These are phyloP conservation scores for Ptychobarbus kaznakovi DNA, from an alignment of 2,797 vertebrate species.

Conservation along the genomic window DNA sequence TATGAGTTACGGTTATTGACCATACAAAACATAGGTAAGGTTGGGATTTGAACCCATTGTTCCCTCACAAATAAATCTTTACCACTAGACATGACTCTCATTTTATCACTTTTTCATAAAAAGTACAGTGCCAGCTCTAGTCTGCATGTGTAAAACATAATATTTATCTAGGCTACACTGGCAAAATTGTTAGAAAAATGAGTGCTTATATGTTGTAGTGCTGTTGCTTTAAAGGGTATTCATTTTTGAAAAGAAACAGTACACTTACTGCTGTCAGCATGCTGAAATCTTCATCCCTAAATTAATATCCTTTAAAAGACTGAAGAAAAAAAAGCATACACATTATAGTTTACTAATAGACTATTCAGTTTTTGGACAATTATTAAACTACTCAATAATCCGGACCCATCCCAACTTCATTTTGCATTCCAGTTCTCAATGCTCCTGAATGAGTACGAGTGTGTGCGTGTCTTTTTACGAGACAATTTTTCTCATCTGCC, in stretches of 20 bases:
- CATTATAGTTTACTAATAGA: background rate
- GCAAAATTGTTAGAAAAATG: background rate
- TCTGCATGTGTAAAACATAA: background rate
- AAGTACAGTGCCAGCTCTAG: background rate
- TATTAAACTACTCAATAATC: background rate
- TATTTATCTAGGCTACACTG: too few relatives aligned
- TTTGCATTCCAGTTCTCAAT: conserved; percentile 15
- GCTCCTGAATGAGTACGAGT: background rate
- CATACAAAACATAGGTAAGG: background rate
- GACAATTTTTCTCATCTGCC: conserved; percentile 20
- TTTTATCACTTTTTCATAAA: background rate
- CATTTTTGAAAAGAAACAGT: background rate
- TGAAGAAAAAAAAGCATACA: background rate
- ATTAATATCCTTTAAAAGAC: background rate
- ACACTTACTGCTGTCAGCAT: background rate
- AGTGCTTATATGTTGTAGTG: background rate
- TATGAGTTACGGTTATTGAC: background rate
- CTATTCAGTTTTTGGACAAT: background rate
- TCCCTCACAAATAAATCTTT: background rate
- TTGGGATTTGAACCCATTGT: background rate
- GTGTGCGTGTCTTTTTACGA: background rate
- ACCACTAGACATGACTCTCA: background rate
- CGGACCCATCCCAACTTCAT: background rate
- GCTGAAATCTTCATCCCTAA: background rate
- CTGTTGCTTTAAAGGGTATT: background rate